These are phyloP conservation scores for Sitta carolinensis DNA, from an alignment of 2,797 vertebrate genomes.

Conservation along the genomic window DNA sequence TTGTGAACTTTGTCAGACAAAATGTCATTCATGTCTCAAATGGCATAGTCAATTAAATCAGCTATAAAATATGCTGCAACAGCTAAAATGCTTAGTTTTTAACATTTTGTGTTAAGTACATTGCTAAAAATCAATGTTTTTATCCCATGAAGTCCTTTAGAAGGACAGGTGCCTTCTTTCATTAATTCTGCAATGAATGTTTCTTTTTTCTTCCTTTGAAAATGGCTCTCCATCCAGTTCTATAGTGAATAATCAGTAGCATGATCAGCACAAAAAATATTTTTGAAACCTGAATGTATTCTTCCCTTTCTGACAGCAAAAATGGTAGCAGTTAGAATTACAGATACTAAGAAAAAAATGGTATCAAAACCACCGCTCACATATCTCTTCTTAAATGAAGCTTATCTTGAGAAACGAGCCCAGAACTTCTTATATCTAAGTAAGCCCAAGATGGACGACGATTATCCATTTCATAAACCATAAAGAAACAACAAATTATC, in stretches of 20 bases:
- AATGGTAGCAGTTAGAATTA: neutral
- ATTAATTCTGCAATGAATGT: neutral
- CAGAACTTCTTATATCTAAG: neutral
- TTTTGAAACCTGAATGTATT: constrained; percentile 38
- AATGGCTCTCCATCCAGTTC: neutral
- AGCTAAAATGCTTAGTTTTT: neutral
- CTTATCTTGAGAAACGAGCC: neutral
- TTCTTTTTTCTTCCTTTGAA: neutral
- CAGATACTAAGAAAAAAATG: neutral
- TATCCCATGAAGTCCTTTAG: neutral
- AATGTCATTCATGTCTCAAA: constrained; percentile 21
- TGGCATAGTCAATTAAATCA: neutral
- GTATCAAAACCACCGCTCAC: neutral
- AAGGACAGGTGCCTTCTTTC: neutral
- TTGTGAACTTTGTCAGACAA: neutral
- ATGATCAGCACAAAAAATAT: constrained; percentile 1
- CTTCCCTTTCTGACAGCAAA: constrained; percentile 29
- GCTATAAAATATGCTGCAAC: neutral
- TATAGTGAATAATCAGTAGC: neutral
- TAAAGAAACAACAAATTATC: neutral
- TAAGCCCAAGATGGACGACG: neutral
- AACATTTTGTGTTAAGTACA: neutral
- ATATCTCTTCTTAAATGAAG: neutral
- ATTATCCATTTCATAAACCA: neutral
- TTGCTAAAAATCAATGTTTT: neutral